Evolutionary conservation across 2,113 vertebrate species (phyloP), one percentile per base, ranked within the genome.

Genomic region (Silurus glanis): DNA sequence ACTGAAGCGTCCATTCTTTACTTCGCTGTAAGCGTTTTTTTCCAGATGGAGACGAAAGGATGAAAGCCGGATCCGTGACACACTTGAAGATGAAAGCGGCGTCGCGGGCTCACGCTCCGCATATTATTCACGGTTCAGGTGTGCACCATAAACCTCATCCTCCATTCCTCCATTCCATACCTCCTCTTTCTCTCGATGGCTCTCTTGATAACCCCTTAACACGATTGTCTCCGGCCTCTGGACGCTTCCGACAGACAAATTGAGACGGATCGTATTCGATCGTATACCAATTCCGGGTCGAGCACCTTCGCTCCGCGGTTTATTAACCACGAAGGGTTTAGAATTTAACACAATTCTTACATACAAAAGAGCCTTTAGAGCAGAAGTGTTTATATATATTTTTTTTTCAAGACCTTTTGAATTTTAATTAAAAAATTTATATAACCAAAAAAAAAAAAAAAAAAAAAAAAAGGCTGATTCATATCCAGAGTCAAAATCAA

Each of bases 101-200:
- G 92, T 94, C 92, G 90, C 85, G n/a, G n/a, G 88, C 87, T 37
- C 37, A 37, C 37, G 37, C 37, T 53, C 87, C 85, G 85, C 92
- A 92, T 94, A 94, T 95, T 94, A 93, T 89, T 95, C 93, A 92
- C 91, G 90, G 93, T 94, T 93, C 92, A 92, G 92, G 92, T 94
- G 92, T 92, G 91, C 91, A 87, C 10, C 6, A 37, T 25, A 67
- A 83, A 9, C 82, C 83, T 84, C 87, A 25, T 88, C 85, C 76
- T 58, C 80, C 72, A 61, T 82, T 78, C 21, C 62, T 88, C 74
- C 84, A 55, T 25, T 25, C 23, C 23, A n/a, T 23, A 19, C 23
- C 9, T 75, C 67, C 83, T 45, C 58, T 25, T 82, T 59, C 83
- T 91, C 92, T 91, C 89, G 87, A 87, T 91, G 80, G 79, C 87